Base-by-base conservation (phyloP, 2,888 invertebrate species). In the Harpalus rubripes region DNA sequence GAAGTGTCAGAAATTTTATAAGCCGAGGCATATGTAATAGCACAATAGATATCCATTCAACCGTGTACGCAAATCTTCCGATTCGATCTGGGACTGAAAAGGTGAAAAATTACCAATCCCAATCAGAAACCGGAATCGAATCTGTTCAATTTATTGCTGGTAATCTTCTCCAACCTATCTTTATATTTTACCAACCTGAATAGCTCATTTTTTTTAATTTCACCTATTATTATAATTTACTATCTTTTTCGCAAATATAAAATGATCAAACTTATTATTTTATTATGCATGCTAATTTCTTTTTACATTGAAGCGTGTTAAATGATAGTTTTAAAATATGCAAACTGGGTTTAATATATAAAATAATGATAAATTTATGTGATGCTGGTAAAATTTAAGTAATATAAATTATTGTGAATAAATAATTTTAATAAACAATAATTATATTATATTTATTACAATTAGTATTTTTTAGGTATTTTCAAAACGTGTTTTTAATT, bases 51-150 rank as follows among this genome's bases (percentile, higher is more conserved):
- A 63, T 63, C 8, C 26, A 63, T 63, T 63, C 63, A 26, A 10
- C 18, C 74, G 74, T 74, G 15, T 52, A 74, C 74, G 74, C 74
- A 52, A 74, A 74, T 52, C 74, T 74, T 74, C 44, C 18, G 52
- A 32, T 68, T 68, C 39, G 32, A 39, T 44, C 52, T 52, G 74
- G 74, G 22, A 74, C 52, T 74, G 74, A 18, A 74, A 74, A 74
- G 44, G 74, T 52, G 52, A 74, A 74, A 74, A 44, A 74, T 74
- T 74, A 52, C 18, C 52, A 74, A 52, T 74, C 44, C 26, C 18
- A 44, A 74, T 74, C 74, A 74, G 52, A 52, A 74, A 74, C 74
- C 18, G 74, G 22, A 74, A 22, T 52, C 44, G 52, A 74, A 74
- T 74, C 15, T 44, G 18, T 12, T 74, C 74, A 74, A 74, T 74